Conservation (phyloP, 1,140 invertebrate genomes). For the Drosophila triauraria region DNA sequence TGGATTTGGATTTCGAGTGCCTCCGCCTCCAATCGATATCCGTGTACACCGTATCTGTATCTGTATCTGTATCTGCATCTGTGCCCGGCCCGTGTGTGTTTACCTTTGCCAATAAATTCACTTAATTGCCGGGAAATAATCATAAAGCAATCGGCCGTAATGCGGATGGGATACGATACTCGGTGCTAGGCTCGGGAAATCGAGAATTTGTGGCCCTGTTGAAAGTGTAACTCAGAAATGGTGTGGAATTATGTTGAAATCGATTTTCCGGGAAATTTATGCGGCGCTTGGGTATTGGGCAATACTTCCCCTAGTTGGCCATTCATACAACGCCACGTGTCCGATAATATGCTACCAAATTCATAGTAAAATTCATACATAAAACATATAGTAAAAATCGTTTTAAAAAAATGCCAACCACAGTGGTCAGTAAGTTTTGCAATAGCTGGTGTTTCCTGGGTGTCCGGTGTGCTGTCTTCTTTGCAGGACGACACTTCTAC, state of each 20-base stretch:
- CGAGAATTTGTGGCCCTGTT: constrained; percentile 49
- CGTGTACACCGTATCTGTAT: constrained; percentile 13
- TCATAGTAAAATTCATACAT: neutral
- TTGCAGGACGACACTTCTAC: constrained; percentile 2
- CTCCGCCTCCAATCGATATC: constrained; percentile 67
- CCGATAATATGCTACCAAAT: neutral
- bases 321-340: constrained; percentile 10
- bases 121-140: constrained; percentile 84
- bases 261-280: constrained; percentile 47
- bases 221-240: constrained; percentile 63
- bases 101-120: constrained; percentile 84
- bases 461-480: neutral
- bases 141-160: constrained; percentile 83
- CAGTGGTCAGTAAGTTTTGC: neutral
- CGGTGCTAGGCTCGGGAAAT: constrained; percentile 5
- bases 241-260: constrained; percentile 68
- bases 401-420: constrained; percentile 1
- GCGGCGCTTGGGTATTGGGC: constrained; percentile 16
- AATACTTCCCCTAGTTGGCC: constrained; percentile 20
- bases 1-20: constrained; percentile 42
- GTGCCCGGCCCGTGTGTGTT: constrained; percentile 49
- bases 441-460: constrained; percentile 21
- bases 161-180: constrained; percentile 48
- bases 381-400: neutral
- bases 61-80: constrained; percentile 13